Evolutionary conservation across 2,113 vertebrate species (phyloP), one percentile per base, ranked within the genome.

Genomic region (Hippocampus guttulatus): DNA sequence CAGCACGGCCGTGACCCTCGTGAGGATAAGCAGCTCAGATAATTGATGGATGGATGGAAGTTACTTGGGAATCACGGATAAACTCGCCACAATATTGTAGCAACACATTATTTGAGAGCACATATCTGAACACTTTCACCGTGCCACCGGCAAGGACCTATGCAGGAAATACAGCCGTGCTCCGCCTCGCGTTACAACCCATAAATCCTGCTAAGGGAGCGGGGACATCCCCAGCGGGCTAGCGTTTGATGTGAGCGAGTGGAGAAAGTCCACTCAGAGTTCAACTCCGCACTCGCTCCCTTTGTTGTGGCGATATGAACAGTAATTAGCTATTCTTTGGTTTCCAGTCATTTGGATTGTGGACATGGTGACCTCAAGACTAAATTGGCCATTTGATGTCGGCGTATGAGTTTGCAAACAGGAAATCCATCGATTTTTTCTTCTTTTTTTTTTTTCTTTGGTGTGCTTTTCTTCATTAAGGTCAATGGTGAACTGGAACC

Each of bases 141-240:
- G 71, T 64, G 85, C 82, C 84, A 81, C 49, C 27, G 70, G 77
- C 89, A 85, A 89, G 89, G 88, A 85, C 87, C 76, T 67, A n/a
- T 76, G 75, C 80, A 87, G 83, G 85, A 87, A 89, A 85, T 67
- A 57, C 71, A 63, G 83, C 74, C 70, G 68, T 47, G 55, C 80
- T 70, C 57, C 83, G 70, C 67, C 81, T 81, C 70, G 72, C 71
- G 78, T 85, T 75, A 87, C 64, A 51, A 68, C 70, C 80, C 84
- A 84, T 83, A 84, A 87, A 90, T 83, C 81, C 83, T 63, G 74
- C 77, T 40, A 12, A 40, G 18, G 73, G 69, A 84, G 79, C 12
- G 3, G 72, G 2, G 61, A 72, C 16, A 21, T 75, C 83, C 81
- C 68, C 64, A 49, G 80, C 40, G 0, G 62, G 47, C 6, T 0